Percentiles rank a stretch among this genome's conserved stretches.
Conservation (phyloP, 2,113 vertebrate genomes). For the Quiscalus mexicanus region DNA sequence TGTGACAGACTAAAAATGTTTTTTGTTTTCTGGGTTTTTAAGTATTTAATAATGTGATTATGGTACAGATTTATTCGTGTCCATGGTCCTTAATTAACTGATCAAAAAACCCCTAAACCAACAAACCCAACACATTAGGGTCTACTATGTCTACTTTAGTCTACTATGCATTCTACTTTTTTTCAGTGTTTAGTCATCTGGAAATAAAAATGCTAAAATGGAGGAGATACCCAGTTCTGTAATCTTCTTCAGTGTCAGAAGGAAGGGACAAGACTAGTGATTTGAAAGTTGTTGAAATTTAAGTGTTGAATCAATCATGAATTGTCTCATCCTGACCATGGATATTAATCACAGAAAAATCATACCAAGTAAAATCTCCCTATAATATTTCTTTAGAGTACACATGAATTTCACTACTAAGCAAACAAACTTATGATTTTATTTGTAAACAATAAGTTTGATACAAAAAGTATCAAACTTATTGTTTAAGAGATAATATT, state of each 20-base stretch:
- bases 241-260: background rate
- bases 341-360: background rate
- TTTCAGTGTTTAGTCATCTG: background rate
- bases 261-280: background rate
- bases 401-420: background rate
- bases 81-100: background rate
- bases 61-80: background rate
- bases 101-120: fast-evolving
- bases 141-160: too few species aligned
- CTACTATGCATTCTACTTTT: background rate
- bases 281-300: background rate
- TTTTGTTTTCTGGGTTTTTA: background rate
- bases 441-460: too few species aligned
- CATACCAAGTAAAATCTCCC: background rate
- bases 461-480: background rate
- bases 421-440: background rate
- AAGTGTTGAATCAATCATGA: background rate
- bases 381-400: background rate
- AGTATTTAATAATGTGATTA: background rate
- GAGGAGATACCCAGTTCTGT: background rate
- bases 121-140: background rate
- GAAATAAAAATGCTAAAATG: background rate
- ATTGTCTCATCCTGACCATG: background rate
- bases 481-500: background rate
- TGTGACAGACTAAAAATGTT: background rate